A percentile compares a stretch with the other conserved stretches of the same genome.
These are phyloP conservation scores for Stramonita haemastoma DNA, from an alignment of 2,888 invertebrate species.

Conservation along the genomic window DNA sequence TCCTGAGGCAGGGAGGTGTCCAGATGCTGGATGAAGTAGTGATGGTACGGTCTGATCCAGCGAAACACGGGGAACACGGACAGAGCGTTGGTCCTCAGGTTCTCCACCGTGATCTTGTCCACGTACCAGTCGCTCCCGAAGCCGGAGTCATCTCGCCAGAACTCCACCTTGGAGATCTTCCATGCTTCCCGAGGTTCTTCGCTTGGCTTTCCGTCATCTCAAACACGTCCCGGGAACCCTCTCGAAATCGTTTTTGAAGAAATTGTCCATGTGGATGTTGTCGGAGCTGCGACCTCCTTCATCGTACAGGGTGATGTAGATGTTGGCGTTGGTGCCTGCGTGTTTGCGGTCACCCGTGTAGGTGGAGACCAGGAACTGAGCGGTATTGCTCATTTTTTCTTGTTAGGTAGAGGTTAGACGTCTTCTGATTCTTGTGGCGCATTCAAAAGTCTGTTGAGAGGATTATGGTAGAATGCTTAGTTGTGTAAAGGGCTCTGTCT, in stretches of 20 bases:
- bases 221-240: conserved; percentile 63
- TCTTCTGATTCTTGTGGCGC: neutral
- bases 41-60: conserved; percentile 76
- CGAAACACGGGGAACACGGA: conserved; percentile 77
- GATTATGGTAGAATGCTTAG: no score
- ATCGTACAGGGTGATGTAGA: conserved; percentile 76
- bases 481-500: neutral
- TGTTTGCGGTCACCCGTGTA: conserved; percentile 78
- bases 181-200: conserved; percentile 56
- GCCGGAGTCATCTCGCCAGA: conserved; percentile 75
- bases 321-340: conserved; percentile 78
- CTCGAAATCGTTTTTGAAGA: conserved; percentile 73
- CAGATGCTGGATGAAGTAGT: conserved; percentile 75
- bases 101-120: conserved; percentile 70
- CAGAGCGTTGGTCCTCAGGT: conserved; percentile 61
- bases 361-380: conserved; percentile 73
- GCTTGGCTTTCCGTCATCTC: conserved; percentile 50
- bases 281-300: conserved; percentile 71
- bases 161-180: conserved; percentile 65
- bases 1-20: conserved; percentile 77
- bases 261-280: conserved; percentile 74
- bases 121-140: conserved; percentile 77
- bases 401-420: neutral
- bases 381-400: conserved; percentile 24
- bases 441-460: conserved; percentile 4